These are phyloP conservation scores for Taphrorychus bicolor DNA, from an alignment of 2,888 invertebrate species.

Conservation along the genomic window DNA sequence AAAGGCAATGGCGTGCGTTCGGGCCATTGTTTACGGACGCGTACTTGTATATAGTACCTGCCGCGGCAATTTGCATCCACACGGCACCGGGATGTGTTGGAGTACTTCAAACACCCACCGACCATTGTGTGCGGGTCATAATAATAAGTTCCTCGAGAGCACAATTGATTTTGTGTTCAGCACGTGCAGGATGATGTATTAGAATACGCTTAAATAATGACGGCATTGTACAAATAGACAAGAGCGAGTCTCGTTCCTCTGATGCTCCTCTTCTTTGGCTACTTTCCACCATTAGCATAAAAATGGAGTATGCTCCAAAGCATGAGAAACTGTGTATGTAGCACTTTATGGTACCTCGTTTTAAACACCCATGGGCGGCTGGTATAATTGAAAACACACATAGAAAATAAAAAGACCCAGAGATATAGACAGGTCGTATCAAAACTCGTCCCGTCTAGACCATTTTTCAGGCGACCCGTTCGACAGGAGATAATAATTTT, in stretches of 20 bases:
- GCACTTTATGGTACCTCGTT: too few species aligned
- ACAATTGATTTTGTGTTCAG: constrained; percentile 58
- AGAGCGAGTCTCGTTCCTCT: constrained; percentile 24
- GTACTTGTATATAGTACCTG: constrained; percentile 50
- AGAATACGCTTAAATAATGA: constrained; percentile 59
- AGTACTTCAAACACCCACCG: constrained; percentile 55
- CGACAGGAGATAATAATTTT: constrained; percentile 19
- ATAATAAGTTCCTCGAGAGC: constrained; percentile 52
- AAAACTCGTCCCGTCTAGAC: constrained; percentile 15
- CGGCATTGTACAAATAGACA: constrained; percentile 54
- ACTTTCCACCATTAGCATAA: constrained; percentile 19
- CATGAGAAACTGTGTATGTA: too few species aligned
- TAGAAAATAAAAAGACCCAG: not conserved
- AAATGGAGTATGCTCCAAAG: too few species aligned
- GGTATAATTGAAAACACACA: not conserved
- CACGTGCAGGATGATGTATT: constrained; percentile 60
- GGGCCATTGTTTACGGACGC: constrained; percentile 44
- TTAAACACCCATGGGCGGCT: not conserved
- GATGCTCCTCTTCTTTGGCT: constrained; percentile 18
- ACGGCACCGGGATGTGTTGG: constrained; percentile 52
- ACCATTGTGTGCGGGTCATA: constrained; percentile 55
- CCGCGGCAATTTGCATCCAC: constrained; percentile 52
- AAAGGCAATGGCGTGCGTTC: constrained; percentile 47
- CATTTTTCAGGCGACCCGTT: constrained; percentile 13
- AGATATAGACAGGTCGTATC: constrained; percentile 1